Conservation (phyloP, 2,113 vertebrate genomes). For the Charina bottae region DNA sequence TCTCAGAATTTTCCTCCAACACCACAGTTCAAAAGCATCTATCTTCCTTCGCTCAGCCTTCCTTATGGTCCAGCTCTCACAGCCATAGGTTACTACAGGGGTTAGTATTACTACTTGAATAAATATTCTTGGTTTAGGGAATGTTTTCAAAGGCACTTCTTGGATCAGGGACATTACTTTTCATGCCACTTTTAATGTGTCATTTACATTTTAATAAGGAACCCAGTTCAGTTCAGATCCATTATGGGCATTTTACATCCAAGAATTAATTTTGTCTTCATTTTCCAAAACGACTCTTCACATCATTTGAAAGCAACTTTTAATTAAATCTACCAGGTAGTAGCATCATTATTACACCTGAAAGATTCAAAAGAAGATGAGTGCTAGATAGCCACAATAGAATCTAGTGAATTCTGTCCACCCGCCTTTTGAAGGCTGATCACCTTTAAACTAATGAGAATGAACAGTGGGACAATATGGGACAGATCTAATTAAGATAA, state of each 20-base stretch:
- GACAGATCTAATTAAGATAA: slow-evolving; percentile 87
- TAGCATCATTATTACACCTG: slow-evolving; percentile 75
- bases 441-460: slow-evolving; percentile 81
- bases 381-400: slow-evolving; percentile 71
- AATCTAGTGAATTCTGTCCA: slow-evolving; percentile 74
- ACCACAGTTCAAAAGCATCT: no score
- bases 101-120: neutral
- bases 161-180: slow-evolving; percentile 56
- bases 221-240: slow-evolving; percentile 63
- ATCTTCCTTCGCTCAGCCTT: no score
- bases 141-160: slow-evolving; percentile 37
- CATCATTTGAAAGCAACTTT: slow-evolving; percentile 74
- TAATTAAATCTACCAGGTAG: slow-evolving; percentile 78
- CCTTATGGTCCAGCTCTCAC: no score
- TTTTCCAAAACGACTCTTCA: slow-evolving; percentile 71
- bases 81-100: no score
- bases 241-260: slow-evolving; percentile 67
- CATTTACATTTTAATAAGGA: slow-evolving; percentile 70
- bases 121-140: slow-evolving; percentile 39
- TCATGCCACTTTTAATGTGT: slow-evolving; percentile 64
- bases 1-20: no score
- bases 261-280: slow-evolving; percentile 72
- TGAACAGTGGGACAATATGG: slow-evolving; percentile 78
- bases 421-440: slow-evolving; percentile 72
- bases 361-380: slow-evolving; percentile 77